Base-by-base conservation (phyloP, 2,888 invertebrate genomes). In the Drosophila vallismaia region DNA sequence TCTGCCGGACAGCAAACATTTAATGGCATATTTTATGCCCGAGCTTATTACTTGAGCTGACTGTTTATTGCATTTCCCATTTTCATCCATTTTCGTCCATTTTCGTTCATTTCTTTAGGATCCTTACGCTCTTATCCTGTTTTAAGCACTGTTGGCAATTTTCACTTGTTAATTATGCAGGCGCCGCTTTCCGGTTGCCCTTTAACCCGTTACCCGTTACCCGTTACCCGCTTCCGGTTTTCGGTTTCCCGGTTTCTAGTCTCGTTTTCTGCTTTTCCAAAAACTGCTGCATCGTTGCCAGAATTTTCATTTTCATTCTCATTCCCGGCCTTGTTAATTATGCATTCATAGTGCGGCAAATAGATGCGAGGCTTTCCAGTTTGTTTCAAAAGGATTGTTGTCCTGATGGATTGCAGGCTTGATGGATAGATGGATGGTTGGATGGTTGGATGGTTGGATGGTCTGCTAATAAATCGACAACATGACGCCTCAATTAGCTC, bases 401-500 rank as follows among this genome's bases (percentile, higher is more conserved):
- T 9, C 14, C 2, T 2, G 6, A 45, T 29, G 48, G 54, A 55
- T 48, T 19, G 19, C 19, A 19, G 19, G 19, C 14, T 5, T 2
- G 6, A 45, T 29, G 48, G 54, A 55, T 48, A 31, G 48, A 26
- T 40, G 26, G 29, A 8, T 48, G 33, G 12, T 26, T 55, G 31
- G 54, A 33, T 49, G 53, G 40, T n/a, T 33, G 40, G 45, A 26
- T 48, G 46, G 33, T n/a, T 54, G 73, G 66, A 52, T 42, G 74
- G 66, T 52, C 59, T 33, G 42, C 60, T 31, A 75, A 71, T 79
- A 74, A 79, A 83, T 79, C 80, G 78, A 83, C 78, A 78, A 68
- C 83, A 79, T 83, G 83, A 71, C 83, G 78, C 78, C 79, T 83
- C 83, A 79, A 79, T 79, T 79, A 83, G 78, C 75, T 31, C 59